These are phyloP conservation scores for Zaprionus capensis DNA, from an alignment of 1,140 invertebrate genomes.

Conservation along the genomic window DNA sequence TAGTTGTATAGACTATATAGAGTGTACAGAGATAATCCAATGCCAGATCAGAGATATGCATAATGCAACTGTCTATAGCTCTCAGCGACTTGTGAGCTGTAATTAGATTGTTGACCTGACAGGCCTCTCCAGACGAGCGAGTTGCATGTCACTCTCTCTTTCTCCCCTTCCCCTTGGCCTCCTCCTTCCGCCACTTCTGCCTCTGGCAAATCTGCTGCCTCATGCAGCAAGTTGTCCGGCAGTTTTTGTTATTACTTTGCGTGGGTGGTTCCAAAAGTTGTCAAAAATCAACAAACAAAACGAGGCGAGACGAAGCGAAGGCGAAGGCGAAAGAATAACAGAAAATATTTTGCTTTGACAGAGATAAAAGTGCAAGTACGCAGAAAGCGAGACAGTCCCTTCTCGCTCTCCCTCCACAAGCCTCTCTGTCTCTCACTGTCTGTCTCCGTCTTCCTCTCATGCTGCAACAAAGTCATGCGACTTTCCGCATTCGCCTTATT, in stretches of 20 bases:
- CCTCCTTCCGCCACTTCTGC: background rate
- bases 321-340: background rate
- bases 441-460: background rate
- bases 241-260: constrained; percentile 10
- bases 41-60: background rate
- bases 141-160: constrained; percentile 13
- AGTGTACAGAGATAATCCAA: background rate
- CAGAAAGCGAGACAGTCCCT: background rate
- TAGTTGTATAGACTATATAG: too few relatives aligned
- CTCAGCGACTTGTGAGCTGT: constrained; percentile 46
- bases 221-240: constrained; percentile 20
- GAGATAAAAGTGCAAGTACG: constrained; percentile 5
- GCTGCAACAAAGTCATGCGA: constrained; percentile 16
- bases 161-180: background rate
- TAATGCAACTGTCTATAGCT: background rate
- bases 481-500: background rate
- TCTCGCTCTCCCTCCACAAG: background rate
- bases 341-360: constrained; percentile 27
- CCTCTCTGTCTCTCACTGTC: too few relatives aligned
- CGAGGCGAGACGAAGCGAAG: background rate
- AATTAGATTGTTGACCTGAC: constrained; percentile 55
- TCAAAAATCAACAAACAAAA: constrained; percentile 40
- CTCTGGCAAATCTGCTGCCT: constrained; percentile 24
- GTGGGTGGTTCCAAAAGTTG: constrained; percentile 17
- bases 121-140: constrained; percentile 4